Percentiles rank a stretch among this genome's conserved stretches.
These are phyloP conservation scores for Clarias macrocephalus DNA, from an alignment of 2,113 vertebrate species.

Conservation along the genomic window DNA sequence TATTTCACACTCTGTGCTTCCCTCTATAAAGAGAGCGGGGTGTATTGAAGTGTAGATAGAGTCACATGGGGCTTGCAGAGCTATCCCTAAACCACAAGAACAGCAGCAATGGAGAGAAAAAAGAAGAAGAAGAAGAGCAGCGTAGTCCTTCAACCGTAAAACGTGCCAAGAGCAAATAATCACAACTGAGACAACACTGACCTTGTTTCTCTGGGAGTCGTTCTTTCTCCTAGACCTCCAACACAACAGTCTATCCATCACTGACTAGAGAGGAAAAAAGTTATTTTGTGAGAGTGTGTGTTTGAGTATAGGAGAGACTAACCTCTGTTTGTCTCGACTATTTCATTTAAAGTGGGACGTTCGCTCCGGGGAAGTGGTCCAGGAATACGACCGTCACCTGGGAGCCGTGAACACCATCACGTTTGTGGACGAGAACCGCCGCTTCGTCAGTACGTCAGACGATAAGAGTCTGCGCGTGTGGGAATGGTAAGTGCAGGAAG, in stretches of 20 bases:
- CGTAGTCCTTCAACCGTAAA: not conserved
- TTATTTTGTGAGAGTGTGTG: conserved; percentile 27
- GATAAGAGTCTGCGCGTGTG: conserved; percentile 97
- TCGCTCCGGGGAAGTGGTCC: conserved; percentile 92
- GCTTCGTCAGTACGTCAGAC: conserved; percentile 97
- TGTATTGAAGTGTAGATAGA: not conserved
- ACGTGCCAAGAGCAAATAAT: conserved; percentile 28
- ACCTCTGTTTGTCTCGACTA: not conserved
- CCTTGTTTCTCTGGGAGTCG: conserved; percentile 17
- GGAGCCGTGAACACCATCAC: conserved; percentile 99
- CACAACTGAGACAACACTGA: not conserved
- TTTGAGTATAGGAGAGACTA: conserved; percentile 7
- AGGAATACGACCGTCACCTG: conserved; percentile 96
- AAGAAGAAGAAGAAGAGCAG: not conserved
- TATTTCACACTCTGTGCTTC: conserved; percentile 47
- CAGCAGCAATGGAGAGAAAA: not conserved
- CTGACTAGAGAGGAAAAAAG: not conserved
- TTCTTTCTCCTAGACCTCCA: conserved; percentile 5
- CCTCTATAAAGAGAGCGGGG: conserved; percentile 25
- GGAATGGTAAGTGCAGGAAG: conserved; percentile 87
- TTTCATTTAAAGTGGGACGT: conserved; percentile 84
- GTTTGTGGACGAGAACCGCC: conserved; percentile 98
- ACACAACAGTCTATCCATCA: not conserved
- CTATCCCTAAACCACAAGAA: not conserved
- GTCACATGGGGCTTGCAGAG: not conserved